A percentile compares a stretch with the other conserved stretches of the same genome.
phyloP scores from a whole-genome alignment of 1,140 invertebrate genomes.

The Drosophila funebris region DNA sequence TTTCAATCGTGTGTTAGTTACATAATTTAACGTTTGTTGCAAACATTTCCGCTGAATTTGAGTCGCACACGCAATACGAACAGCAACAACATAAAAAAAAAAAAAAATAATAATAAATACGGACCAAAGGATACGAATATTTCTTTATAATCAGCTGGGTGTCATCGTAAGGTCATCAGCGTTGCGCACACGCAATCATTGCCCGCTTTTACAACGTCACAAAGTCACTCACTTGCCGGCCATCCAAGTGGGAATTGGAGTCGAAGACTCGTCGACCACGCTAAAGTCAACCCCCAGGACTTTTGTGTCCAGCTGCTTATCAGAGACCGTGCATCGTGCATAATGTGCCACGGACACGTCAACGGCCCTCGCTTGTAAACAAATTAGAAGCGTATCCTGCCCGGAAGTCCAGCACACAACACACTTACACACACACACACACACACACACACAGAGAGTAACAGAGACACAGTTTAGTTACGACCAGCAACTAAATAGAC shows the following conservation, averaged over 20 bases:
- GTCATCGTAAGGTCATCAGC: slow-evolving; percentile 83
- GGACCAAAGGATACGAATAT: slow-evolving; percentile 44
- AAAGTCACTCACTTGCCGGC: slow-evolving; percentile 50
- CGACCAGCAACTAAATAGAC: neutral
- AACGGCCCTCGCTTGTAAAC: slow-evolving; percentile 65
- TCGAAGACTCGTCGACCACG: neutral
- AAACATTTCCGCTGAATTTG: slow-evolving; percentile 82
- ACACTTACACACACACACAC: neutral
- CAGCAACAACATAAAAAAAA: no score
- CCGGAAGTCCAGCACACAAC: slow-evolving; percentile 59
- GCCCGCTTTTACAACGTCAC: slow-evolving; percentile 30
- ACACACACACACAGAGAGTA: neutral
- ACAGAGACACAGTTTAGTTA: slow-evolving; percentile 2
- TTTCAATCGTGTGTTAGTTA: slow-evolving; percentile 65
- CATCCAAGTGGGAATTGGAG: neutral
- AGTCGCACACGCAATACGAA: slow-evolving; percentile 62
- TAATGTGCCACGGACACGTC: slow-evolving; percentile 70
- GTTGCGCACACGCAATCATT: slow-evolving; percentile 33
- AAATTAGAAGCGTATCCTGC: slow-evolving; percentile 79
- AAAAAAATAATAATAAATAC: no score
- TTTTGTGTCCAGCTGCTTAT: slow-evolving; percentile 58
- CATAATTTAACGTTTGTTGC: slow-evolving; percentile 78
- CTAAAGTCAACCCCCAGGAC: slow-evolving; percentile 5
- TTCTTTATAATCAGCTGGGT: slow-evolving; percentile 80
- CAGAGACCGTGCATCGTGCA: slow-evolving; percentile 65